phyloP scores from a whole-genome alignment of 2,888 invertebrate genomes.

The Cetonia aurata region DNA sequence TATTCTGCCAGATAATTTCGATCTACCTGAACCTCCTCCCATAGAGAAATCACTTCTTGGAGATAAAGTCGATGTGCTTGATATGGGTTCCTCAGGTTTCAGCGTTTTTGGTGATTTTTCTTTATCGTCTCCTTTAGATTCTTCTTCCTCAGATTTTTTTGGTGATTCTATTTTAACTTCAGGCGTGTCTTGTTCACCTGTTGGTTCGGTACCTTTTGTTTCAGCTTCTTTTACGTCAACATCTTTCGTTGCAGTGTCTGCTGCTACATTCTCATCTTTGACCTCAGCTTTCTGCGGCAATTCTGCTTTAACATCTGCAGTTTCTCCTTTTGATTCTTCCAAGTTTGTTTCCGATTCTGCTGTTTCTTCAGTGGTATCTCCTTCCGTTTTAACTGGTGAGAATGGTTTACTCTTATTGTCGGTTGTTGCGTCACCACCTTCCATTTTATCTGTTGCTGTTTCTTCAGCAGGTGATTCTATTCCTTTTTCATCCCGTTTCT shows the following conservation, averaged over 20 bases:
- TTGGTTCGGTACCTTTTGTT: background rate
- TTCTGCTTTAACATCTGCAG: constrained; percentile 5
- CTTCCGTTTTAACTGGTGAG: background rate
- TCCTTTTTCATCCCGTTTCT: background rate
- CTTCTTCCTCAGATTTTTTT: constrained; percentile 1
- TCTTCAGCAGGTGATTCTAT: too few relatives aligned
- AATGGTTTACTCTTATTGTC: background rate
- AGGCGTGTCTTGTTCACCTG: background rate
- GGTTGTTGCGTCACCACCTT: background rate
- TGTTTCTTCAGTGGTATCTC: constrained; percentile 12
- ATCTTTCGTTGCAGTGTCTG: background rate
- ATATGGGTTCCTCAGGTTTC: background rate
- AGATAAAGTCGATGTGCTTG: background rate
- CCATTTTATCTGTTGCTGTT: background rate
- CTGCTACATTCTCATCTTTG: background rate
- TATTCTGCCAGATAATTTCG: constrained; percentile 79
- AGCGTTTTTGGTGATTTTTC: background rate
- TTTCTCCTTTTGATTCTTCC: constrained; percentile 5
- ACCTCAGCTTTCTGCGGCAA: background rate
- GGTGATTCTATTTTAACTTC: background rate
- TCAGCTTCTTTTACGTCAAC: background rate
- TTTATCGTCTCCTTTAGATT: background rate
- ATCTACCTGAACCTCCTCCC: constrained; percentile 69
- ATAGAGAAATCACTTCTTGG: constrained; percentile 23
- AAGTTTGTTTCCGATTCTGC: background rate